phyloP scores from a whole-genome alignment of 2,888 invertebrate species.

The Diabrotica balteata region DNA sequence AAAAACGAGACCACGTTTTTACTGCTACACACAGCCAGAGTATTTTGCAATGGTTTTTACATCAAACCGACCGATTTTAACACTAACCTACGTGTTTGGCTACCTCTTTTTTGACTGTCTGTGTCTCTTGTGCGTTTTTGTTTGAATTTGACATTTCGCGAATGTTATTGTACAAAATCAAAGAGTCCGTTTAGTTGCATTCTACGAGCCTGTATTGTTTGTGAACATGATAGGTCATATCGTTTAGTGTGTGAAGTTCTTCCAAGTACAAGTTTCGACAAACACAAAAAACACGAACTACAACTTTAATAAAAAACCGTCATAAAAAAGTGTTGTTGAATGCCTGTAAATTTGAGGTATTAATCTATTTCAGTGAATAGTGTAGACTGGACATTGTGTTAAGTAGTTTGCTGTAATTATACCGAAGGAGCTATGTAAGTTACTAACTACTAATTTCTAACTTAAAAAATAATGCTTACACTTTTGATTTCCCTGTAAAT shows the following conservation, averaged over 20 bases:
- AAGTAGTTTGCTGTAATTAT: no score
- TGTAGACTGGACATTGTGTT: neutral
- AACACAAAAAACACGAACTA: constrained; percentile 3
- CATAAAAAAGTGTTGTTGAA: constrained; percentile 14
- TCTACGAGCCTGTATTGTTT: neutral
- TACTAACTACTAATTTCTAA: no score
- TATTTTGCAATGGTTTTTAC: constrained; percentile 40
- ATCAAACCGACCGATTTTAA: constrained; percentile 29
- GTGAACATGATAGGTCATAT: constrained; percentile 9
- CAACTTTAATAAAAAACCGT: constrained; percentile 13
- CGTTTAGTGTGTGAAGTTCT: constrained; percentile 15
- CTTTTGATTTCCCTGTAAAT: no score
- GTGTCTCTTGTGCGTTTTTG: constrained; percentile 31
- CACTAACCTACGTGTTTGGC: constrained; percentile 30
- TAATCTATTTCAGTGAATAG: constrained; percentile 3
- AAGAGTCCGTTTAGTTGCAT: constrained; percentile 14
- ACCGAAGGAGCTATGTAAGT: no score
- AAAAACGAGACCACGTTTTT: constrained; percentile 39
- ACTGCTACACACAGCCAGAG: constrained; percentile 30
- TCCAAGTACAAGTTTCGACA: neutral
- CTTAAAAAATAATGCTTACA: no score
- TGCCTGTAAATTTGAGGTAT: neutral
- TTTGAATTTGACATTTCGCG: constrained; percentile 26
- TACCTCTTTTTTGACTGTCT: constrained; percentile 27
- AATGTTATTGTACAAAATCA: constrained; percentile 20